Percentiles rank a stretch among this genome's conserved stretches.
These are phyloP conservation scores for Hetaerina americana DNA, from an alignment of 1,140 invertebrate genomes.

Conservation along the genomic window DNA sequence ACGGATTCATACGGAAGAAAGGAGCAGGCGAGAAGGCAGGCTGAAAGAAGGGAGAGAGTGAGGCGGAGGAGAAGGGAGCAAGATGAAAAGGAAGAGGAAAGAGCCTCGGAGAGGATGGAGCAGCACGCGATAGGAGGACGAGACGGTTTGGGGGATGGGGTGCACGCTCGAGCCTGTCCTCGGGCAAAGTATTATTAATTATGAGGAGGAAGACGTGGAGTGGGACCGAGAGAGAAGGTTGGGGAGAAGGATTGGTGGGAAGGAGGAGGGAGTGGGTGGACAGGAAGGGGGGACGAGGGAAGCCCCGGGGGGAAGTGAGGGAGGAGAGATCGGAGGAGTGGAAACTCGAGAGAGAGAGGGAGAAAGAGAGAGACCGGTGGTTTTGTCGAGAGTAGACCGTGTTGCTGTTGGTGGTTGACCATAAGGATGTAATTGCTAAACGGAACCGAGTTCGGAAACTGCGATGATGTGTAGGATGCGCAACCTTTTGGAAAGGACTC, in stretches of 20 bases:
- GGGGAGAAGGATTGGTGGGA: background rate
- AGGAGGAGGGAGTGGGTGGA: background rate
- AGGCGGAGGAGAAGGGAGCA: too few species aligned
- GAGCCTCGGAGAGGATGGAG: background rate
- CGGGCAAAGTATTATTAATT: background rate
- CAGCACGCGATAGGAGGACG: background rate
- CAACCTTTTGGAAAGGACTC: too few species aligned
- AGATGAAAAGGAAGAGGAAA: too few species aligned
- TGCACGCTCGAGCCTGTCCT: background rate
- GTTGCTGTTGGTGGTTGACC: background rate
- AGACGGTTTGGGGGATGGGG: background rate
- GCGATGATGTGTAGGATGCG: background rate
- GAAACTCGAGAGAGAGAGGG: too few species aligned
- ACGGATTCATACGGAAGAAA: too few species aligned
- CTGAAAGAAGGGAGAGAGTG: too few species aligned
- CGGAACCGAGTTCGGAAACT: background rate
- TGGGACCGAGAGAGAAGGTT: background rate
- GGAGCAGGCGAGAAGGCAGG: too few species aligned
- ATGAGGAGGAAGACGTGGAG: background rate
- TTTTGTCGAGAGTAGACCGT: background rate
- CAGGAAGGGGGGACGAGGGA: background rate
- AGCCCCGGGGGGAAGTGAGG: background rate
- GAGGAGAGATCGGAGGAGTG: too few species aligned
- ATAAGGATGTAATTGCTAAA: background rate
- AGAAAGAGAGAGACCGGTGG: too few species aligned